These are phyloP conservation scores for Leptonema lineaticorne DNA, from an alignment of 1,140 invertebrate species.

Conservation along the genomic window DNA sequence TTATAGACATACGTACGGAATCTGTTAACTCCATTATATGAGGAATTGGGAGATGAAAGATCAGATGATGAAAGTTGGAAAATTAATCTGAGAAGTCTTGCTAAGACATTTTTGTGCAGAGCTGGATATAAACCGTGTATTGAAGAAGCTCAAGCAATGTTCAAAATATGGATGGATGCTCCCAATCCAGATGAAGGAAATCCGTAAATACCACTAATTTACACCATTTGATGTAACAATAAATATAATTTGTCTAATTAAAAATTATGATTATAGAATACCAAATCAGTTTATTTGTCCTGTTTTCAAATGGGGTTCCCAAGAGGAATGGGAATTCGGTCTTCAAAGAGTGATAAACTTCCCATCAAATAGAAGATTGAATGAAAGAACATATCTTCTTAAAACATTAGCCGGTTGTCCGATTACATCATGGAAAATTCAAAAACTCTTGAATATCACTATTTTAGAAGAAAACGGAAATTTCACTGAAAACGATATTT, in stretches of 20 bases:
- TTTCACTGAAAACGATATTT: slow-evolving; percentile 71
- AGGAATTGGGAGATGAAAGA: slow-evolving; percentile 59
- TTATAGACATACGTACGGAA: slow-evolving; percentile 64
- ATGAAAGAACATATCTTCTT: slow-evolving; percentile 71
- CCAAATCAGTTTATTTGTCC: slow-evolving; percentile 72
- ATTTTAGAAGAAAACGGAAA: slow-evolving; percentile 66
- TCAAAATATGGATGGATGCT: slow-evolving; percentile 66
- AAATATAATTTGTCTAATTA: neutral
- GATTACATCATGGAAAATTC: slow-evolving; percentile 64
- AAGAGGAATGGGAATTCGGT: slow-evolving; percentile 77
- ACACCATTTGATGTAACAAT: neutral
- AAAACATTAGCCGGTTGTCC: slow-evolving; percentile 76
- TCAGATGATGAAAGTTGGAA: slow-evolving; percentile 61
- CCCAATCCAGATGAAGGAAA: slow-evolving; percentile 70
- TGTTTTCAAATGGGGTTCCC: slow-evolving; percentile 74
- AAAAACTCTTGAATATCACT: slow-evolving; percentile 66
- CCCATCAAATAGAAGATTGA: slow-evolving; percentile 63
- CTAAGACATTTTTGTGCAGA: slow-evolving; percentile 68
- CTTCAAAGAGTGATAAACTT: slow-evolving; percentile 72
- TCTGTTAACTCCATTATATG: slow-evolving; percentile 66
- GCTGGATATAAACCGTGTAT: slow-evolving; percentile 73
- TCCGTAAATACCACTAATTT: slow-evolving; percentile 59
- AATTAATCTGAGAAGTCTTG: slow-evolving; percentile 61
- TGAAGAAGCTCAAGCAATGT: slow-evolving; percentile 64
- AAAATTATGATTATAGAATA: slow-evolving; percentile 55